These are phyloP conservation scores for Dryas iulia DNA, from an alignment of 1,140 invertebrate genomes.

Conservation along the genomic window DNA sequence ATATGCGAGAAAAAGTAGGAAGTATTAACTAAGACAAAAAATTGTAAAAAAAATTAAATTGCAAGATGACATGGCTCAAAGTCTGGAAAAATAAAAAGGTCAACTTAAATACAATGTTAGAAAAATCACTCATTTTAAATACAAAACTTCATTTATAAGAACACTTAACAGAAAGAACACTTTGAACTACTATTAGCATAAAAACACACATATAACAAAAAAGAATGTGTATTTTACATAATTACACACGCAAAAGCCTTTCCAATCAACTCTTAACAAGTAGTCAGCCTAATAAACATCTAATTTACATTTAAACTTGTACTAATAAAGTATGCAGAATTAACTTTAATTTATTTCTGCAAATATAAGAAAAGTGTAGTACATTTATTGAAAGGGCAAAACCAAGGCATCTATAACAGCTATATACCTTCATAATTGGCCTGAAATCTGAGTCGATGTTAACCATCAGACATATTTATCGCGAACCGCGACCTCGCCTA, in stretches of 20 bases:
- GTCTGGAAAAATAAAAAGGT: too few species aligned
- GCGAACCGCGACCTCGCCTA: conserved; percentile 6
- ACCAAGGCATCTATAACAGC: background rate
- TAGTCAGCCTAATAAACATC: background rate
- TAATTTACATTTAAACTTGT: background rate
- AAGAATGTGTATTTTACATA: too few species aligned
- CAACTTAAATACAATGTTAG: too few species aligned
- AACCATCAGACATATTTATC: conserved; percentile 11
- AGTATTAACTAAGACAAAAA: too few species aligned
- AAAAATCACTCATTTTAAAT: too few species aligned
- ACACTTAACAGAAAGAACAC: too few species aligned
- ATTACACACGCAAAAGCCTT: background rate
- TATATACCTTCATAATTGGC: background rate
- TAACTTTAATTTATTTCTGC: background rate
- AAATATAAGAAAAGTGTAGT: background rate
- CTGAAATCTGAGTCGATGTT: background rate
- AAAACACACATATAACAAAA: too few species aligned
- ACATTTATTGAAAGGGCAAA: background rate
- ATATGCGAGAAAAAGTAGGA: too few species aligned
- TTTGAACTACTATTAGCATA: too few species aligned
- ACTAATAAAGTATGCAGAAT: background rate
- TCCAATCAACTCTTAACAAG: background rate
- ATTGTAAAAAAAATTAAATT: too few species aligned
- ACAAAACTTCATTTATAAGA: too few species aligned
- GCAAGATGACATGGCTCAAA: too few species aligned